Evolutionary conservation across 1,140 invertebrate genomes (phyloP).

Genomic region (Rhopalosiphum padi): DNA sequence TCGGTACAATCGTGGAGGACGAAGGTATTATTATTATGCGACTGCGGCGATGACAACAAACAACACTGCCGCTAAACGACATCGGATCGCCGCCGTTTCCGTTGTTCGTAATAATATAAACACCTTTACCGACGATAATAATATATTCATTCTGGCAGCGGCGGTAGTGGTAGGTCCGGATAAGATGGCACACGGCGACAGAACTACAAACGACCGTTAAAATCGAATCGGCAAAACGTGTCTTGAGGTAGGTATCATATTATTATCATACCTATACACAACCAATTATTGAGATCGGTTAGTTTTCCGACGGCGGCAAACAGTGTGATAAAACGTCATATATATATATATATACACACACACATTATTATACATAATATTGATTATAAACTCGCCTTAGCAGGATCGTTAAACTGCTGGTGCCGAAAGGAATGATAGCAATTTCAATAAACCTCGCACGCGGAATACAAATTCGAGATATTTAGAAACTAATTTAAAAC

Average conservation of each 20-base stretch:
- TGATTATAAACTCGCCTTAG: background rate
- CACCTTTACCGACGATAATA: background rate
- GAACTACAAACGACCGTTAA: background rate
- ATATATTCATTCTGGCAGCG: background rate
- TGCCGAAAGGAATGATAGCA: background rate
- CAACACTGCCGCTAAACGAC: background rate
- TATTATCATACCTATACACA: background rate
- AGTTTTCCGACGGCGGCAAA: background rate
- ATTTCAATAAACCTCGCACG: constrained; percentile 2
- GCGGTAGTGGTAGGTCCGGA: background rate
- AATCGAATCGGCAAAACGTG: background rate
- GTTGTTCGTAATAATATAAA: background rate
- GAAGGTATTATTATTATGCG: background rate
- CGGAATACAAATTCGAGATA: background rate
- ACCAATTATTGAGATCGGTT: background rate
- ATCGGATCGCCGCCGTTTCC: background rate
- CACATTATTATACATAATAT: background rate
- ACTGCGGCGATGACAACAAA: background rate
- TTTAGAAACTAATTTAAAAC: background rate
- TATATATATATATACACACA: background rate
- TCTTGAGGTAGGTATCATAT: background rate
- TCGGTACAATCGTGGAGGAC: background rate
- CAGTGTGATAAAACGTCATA: background rate
- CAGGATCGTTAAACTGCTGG: background rate
- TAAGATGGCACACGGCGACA: background rate